phyloP scores from a whole-genome alignment of 2,797 vertebrate species.

The Chrysocyon brachyurus region DNA sequence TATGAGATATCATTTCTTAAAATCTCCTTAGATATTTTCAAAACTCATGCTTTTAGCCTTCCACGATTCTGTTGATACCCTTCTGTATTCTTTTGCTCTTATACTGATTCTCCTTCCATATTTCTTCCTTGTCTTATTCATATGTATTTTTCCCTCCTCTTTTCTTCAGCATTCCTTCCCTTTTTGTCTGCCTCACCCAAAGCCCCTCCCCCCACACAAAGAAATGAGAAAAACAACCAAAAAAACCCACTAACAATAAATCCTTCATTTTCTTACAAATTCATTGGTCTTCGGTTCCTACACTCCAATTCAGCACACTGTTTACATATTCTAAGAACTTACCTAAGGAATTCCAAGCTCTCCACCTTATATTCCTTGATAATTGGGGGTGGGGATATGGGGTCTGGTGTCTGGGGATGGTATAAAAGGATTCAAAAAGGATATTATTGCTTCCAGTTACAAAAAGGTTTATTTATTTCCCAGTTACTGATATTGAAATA shows the following conservation, averaged over 20 bases:
- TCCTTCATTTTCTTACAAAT: background rate
- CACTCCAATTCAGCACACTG: background rate
- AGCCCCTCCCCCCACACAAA: background rate
- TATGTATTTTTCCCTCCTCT: rapidly evolving
- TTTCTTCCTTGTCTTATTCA: background rate
- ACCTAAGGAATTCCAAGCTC: background rate
- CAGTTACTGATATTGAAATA: background rate
- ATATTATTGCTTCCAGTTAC: background rate
- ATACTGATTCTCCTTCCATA: background rate
- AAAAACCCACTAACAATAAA: background rate
- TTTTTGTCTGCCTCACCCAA: background rate
- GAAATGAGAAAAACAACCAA: background rate
- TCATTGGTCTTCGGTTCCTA: background rate
- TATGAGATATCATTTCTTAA: background rate
- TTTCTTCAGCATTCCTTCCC: background rate
- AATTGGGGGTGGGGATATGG: background rate
- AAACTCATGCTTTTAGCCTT: background rate
- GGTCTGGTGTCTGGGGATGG: rapidly evolving
- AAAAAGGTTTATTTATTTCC: background rate
- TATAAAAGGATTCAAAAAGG: background rate
- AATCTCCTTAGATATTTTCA: background rate
- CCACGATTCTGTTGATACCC: background rate
- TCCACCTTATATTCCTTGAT: background rate
- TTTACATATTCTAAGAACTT: background rate
- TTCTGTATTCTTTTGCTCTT: background rate